phyloP scores from a whole-genome alignment of 2,113 vertebrate species.

The Oceanodroma tethys region DNA sequence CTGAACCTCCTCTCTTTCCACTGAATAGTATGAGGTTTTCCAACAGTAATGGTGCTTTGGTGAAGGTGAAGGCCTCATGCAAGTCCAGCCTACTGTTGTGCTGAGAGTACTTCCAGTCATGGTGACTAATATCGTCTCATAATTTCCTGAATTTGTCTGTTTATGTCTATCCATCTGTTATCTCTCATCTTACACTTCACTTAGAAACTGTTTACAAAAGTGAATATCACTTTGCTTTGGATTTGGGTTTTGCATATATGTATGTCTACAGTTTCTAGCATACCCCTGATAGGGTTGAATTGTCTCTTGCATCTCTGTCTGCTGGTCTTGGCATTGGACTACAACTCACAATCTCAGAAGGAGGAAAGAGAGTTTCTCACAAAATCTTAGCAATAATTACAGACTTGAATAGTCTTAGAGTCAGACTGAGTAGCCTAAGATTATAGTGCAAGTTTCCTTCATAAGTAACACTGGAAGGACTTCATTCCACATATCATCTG shows the following conservation, averaged over 20 bases:
- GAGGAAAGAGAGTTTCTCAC: not conserved
- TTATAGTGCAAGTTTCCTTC: not conserved
- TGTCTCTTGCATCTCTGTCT: not conserved
- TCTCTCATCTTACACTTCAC: not conserved
- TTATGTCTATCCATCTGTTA: not conserved
- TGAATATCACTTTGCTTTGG: not conserved
- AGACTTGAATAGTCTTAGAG: not conserved
- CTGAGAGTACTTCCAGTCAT: not conserved
- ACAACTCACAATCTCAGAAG: not conserved
- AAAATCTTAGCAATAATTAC: not conserved
- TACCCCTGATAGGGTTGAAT: not conserved
- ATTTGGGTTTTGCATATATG: not conserved
- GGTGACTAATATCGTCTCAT: not conserved
- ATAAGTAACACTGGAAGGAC: not conserved
- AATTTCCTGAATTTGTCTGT: not conserved
- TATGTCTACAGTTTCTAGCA: not conserved
- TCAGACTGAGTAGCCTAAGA: not conserved
- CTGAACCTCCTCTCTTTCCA: not conserved
- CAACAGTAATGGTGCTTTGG: not conserved
- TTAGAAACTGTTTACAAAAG: not conserved
- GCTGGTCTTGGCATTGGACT: not conserved
- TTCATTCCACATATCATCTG: not conserved
- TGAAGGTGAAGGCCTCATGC: not conserved
- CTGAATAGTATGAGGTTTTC: not conserved
- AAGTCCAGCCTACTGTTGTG: not conserved